Evolutionary conservation across 2,113 vertebrate species (phyloP), one percentile per base, ranked within the genome.

Genomic region (Brienomyrus brachyistius): DNA sequence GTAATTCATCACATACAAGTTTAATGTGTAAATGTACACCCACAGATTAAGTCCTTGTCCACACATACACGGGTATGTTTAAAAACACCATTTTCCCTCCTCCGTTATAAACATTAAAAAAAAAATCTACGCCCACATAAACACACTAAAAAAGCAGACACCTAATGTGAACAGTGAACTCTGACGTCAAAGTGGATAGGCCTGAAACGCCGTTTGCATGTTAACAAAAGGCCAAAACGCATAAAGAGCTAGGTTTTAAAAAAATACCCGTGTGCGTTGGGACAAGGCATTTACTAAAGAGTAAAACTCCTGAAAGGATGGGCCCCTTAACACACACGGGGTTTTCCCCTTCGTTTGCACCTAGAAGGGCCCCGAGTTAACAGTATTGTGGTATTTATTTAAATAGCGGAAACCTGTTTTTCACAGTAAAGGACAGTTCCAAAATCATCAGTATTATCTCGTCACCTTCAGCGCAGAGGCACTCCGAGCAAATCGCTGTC

Each of bases 401-500:
- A 91, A 92, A 91, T 88, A 92, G 92, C 89, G 88, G 91, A 90
- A 93, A 91, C 92, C 94, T 92, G 91, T 92, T 87, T 92, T 85
- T 88, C 91, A 52, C 92, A 92, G 91, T 84, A 91, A 91, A 90
- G 92, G 92, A 91, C 92, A 87, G 92, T 56, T 89, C 91, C 87
- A 88, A 86, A 91, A 90, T 94, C 90, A 92, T 93, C 95, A 95
- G 94, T 95, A 95, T 95, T 96, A 94, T 91, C 91, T 74, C 90
- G 66, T 89, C 82, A 86, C 91, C 91, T 91, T 90, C 50, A 89
- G 51, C 4, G 0, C 27, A 27, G 7, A 9, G 23, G 8, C 0
- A 2, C 59, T 27, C n/a, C 62, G n/a, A 3, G n/a, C n/a, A 11
- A 31, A 31, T 70, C n/a, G 5, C 0, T 13, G 10, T 31, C 27